Evolutionary conservation across 2,888 invertebrate genomes (phyloP), one percentile per base, ranked within the genome.

Genomic region (Cistogaster globosa): DNA sequence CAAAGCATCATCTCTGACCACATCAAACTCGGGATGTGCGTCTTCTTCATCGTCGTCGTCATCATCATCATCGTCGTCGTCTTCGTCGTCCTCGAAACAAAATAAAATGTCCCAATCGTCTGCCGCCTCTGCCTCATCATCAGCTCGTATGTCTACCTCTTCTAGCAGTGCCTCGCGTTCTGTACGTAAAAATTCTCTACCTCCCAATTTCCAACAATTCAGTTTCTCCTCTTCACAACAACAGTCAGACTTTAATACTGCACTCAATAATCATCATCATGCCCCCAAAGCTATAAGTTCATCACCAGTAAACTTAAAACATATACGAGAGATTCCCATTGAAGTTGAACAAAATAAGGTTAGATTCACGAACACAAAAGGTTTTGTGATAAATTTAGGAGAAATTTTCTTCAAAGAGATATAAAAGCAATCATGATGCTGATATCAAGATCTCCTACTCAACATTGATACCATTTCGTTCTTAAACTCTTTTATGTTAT

Each of bases 261-360:
- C 69, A 82, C 65, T 81, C 82, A 81, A 83, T 65, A 78, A 36
- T 69, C 79, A 63, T 79, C 78, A 77, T 55, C 76, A 58, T 87
- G 87, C 88, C 85, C 87, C 87, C 81, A 88, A 45, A 62, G 45
- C 62, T 0, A 67, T 45, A 45, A 68, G 32, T 67, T 72, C 76
- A 16, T 65, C 71, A 18, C 80, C 80, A 26, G 55, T 60, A 20
- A 77, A 72, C 57, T 22, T 87, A 9, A 88, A 89, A 89, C 88
- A 90, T 86, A 87, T 92, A 62, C 92, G 92, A 71, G 92, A 93
- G 90, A 93, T 92, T 84, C 93, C 93, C 77, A 92, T 93, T 74
- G 92, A 92, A 89, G 92, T 92, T 84, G 91, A 92, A 87, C 90
- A 91, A 85, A 90, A 89, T 86, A 90, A 92, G 92, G 92, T 93